A percentile compares a stretch with the other conserved stretches of the same genome.
Evolutionary conservation across 2,797 vertebrate species (phyloP).

Genomic region (Todus mexicanus): DNA sequence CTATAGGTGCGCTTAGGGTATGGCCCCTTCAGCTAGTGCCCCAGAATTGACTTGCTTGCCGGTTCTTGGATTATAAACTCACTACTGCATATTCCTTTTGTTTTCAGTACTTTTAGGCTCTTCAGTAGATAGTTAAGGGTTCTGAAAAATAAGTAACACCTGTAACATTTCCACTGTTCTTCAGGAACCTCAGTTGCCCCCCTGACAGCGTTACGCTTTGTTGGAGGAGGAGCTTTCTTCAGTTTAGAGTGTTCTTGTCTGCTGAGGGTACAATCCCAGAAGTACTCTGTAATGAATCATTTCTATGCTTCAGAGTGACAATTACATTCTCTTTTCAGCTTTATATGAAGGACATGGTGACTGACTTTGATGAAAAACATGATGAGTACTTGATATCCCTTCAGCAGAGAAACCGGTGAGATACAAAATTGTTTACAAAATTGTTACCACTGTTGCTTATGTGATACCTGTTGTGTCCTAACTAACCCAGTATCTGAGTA

Average conservation of each 20-base stretch:
- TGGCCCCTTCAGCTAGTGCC: not conserved
- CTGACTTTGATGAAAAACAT: slow-evolving; percentile 87
- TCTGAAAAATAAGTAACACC: not conserved
- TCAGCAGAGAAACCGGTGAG: slow-evolving; percentile 96
- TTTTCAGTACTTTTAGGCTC: not conserved
- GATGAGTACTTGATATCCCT: slow-evolving; percentile 94
- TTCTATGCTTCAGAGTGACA: not conserved
- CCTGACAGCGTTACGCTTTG: not conserved
- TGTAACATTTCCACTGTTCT: not conserved
- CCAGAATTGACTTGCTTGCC: no score
- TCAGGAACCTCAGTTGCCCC: not conserved
- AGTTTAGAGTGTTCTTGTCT: not conserved
- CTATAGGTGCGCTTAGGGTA: not conserved
- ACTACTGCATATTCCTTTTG: not conserved
- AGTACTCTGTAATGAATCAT: not conserved
- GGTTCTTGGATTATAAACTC: not conserved
- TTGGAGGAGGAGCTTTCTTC: not conserved
- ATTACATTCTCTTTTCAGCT: slow-evolving; percentile 60
- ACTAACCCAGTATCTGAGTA: no score
- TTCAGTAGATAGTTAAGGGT: not conserved
- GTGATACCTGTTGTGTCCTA: not conserved
- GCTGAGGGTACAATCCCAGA: not conserved
- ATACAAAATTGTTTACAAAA: not conserved
- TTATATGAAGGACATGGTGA: slow-evolving; percentile 76
- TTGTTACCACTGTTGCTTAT: not conserved